Base-by-base conservation (phyloP, 2,888 invertebrate species). In the Epiblema foenella region DNA sequence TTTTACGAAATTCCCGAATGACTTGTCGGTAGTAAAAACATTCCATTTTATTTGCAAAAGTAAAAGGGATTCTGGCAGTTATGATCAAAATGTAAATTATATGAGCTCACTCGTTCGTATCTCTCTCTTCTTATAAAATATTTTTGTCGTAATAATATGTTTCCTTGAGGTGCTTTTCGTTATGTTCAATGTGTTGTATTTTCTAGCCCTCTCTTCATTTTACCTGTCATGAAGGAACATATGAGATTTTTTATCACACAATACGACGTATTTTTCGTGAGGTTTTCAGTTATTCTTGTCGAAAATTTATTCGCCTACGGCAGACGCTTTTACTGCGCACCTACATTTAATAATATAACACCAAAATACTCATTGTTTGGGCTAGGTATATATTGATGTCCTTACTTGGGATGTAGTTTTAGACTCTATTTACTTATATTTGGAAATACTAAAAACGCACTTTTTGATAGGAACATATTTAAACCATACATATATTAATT, bases 21-120 rank as follows among this genome's bases (percentile, higher is more conserved):
- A 69, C 58, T 42, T 65, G n/a, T 54, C n/a, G 39, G 39, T 63
- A 57, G 63, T 67, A 64, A 69, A 58, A 66, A 20, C 24, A 59
- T 63, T 58, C n/a, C 60, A 18, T 51, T 59, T 57, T 69, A 69
- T 69, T 66, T 68, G 56, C 42, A 11, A 64, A 72, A 67, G 46
- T 63, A 66, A 63, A 33, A 54, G 46, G 24, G 49, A 63, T 39
- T 66, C 52, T 65, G 57, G 58, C 66, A 49, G 62, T 70, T 74
- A 73, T 73, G 74, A 75, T 77, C 76, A 76, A 75, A 77, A 77
- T 77, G 77, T 74, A 77, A 77, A 77, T 77, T 71, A 72, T 73
- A 75, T 69, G 75, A 73, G 71, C 73, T 51, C 67, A 69, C 71
- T 70, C 68, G 59, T 59, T 62, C 73, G 68, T 64, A 68, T 52